Evolutionary conservation across 2,888 invertebrate genomes (phyloP).

Genomic region (Sphinx pinastri): DNA sequence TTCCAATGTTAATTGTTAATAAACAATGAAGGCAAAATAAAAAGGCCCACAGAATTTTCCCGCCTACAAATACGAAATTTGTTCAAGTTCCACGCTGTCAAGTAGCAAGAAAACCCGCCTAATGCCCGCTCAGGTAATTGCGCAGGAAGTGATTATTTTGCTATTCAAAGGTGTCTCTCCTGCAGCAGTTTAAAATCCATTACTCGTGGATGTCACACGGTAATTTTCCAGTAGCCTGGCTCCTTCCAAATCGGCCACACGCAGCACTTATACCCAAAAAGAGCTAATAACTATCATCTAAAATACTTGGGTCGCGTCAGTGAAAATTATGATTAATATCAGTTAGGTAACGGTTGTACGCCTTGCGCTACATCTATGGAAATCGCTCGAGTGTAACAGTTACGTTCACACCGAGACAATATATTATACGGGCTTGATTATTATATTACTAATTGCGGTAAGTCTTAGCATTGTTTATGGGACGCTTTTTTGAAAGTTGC

Average conservation of each 20-base stretch:
- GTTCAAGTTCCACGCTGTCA: slow-evolving; percentile 41
- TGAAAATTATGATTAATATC: slow-evolving; percentile 84
- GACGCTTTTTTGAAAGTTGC: background rate
- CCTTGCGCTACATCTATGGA: slow-evolving; percentile 49
- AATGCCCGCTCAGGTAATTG: slow-evolving; percentile 56
- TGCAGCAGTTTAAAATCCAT: slow-evolving; percentile 80
- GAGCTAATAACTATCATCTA: slow-evolving; percentile 81
- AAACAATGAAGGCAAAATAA: slow-evolving; percentile 30
- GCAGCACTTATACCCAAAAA: slow-evolving; percentile 69
- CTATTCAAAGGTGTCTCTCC: slow-evolving; percentile 70
- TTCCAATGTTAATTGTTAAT: slow-evolving; percentile 18
- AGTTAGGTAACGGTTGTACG: slow-evolving; percentile 75
- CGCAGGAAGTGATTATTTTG: slow-evolving; percentile 78
- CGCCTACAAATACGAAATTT: slow-evolving; percentile 32
- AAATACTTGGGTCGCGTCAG: slow-evolving; percentile 74
- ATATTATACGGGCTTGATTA: slow-evolving; percentile 17
- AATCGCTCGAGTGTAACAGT: slow-evolving; percentile 42
- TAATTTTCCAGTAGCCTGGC: slow-evolving; percentile 79
- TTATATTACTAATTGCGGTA: slow-evolving; percentile 10
- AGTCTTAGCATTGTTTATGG: background rate
- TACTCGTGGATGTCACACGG: slow-evolving; percentile 76
- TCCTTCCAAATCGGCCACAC: slow-evolving; percentile 69
- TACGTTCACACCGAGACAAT: slow-evolving; percentile 20
- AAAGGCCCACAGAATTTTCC: slow-evolving; percentile 18
- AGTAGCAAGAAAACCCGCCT: slow-evolving; percentile 54